A percentile compares a stretch with the other conserved stretches of the same genome.
These are phyloP conservation scores for Glareola pratincola DNA, from an alignment of 2,113 vertebrate genomes.

Conservation along the genomic window DNA sequence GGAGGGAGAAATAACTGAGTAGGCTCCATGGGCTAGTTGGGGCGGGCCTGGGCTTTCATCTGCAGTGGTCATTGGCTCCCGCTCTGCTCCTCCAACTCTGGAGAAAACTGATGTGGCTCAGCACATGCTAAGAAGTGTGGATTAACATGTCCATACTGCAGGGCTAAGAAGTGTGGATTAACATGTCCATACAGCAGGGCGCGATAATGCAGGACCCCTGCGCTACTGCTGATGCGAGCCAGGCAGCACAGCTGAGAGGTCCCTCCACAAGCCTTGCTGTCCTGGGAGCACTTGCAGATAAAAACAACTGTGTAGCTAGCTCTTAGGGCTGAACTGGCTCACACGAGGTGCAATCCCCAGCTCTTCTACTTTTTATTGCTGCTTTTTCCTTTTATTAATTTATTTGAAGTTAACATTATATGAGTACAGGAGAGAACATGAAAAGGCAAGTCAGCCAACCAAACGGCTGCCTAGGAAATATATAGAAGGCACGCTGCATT, in stretches of 20 bases:
- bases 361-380: not conserved
- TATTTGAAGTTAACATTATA: not conserved
- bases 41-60: not conserved
- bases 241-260: not conserved
- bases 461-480: not conserved
- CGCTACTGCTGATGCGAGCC: not conserved
- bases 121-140: not conserved
- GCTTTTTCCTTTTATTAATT: not conserved
- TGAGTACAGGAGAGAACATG: not conserved
- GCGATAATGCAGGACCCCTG: not conserved
- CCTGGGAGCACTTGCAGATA: not conserved
- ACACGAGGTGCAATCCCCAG: not conserved
- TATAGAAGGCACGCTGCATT: not conserved
- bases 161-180: not conserved
- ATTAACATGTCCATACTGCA: not conserved
- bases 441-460: not conserved
- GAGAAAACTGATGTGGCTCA: not conserved
- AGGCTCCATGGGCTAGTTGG: not conserved
- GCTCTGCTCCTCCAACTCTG: not conserved
- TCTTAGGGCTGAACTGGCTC: not conserved
- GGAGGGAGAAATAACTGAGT: not conserved
- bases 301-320: not conserved
- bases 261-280: not conserved
- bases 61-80: not conserved
- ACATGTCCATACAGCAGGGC: not conserved